Evolutionary conservation across 1,140 invertebrate genomes (phyloP), one percentile per base, ranked within the genome.

Genomic region (Microplitis mediator): DNA sequence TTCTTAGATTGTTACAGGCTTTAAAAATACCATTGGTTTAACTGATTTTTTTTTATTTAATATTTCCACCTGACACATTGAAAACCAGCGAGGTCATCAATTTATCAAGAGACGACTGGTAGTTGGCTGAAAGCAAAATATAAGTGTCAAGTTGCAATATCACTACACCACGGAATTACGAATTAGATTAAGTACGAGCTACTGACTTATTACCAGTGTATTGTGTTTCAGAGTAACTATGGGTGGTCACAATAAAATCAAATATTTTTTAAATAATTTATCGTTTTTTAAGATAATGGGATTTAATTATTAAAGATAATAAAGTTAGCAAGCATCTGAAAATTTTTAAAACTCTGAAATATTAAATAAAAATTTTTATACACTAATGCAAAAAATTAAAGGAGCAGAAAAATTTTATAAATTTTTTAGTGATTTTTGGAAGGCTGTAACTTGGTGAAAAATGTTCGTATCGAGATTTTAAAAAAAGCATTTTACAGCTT

Each of bases 111-210:
- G 31, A 65, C 50, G 63, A 50, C 45, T 65, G 62, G 9, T n/a
- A 45, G 62, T 64, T 39, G 35, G 62, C 62, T 64, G 1, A 64
- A 64, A 64, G 63, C 34, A 65, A 39, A 51, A 65, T 51, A 65
- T n/a, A 45, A 52, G 63, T 52, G 45, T 65, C 63, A 31, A 31
- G 45, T 65, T 65, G 9, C 63, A 65, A 51, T 45, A 45, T 65
- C 45, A 31, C 23, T 23, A 23, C 14, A 23, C 9, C 9, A 50
- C 39, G 39, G 45, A 65, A 65, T 65, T 51, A 35, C 36, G 16
- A 51, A 23, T 14, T 16, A 31, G 23, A 63, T 39, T 39, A 63
- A 36, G 13, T 13, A 35, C 11, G 11, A n/a, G 13, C 11, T 36
- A 32, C 14, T 31, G 14, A 31, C 32, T 32, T 60, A 60, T 63